These are phyloP conservation scores for Turritopsis dohrnii DNA, from an alignment of 30 jellyfish, hydroid and myxozoan genomes.

Conservation along the genomic window DNA sequence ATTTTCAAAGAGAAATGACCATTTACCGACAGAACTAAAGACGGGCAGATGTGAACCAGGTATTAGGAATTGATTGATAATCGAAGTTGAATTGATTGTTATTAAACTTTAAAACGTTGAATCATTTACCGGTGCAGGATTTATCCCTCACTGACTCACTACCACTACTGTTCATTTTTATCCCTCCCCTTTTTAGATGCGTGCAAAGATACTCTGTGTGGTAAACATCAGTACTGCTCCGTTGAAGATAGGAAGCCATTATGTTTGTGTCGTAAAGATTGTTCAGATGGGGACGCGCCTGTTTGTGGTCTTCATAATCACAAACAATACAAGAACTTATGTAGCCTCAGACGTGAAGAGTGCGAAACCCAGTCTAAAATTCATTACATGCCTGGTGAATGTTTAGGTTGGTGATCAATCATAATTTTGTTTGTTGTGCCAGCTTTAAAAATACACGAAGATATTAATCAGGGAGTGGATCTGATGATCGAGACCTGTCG, in stretches of 20 bases:
- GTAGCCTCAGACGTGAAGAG: conserved; percentile 49
- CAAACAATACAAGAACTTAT: conserved; percentile 43
- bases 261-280: conserved; percentile 56
- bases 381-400: conserved; percentile 44
- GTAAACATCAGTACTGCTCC: conserved; percentile 69
- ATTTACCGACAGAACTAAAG: conserved; percentile 20
- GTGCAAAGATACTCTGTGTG: conserved; percentile 49
- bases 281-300: conserved; percentile 38
- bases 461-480: no score
- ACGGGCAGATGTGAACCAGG: conserved; percentile 77
- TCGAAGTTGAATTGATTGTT: no score
- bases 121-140: no score
- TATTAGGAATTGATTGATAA: neutral
- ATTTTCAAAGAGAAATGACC: conserved; percentile 19
- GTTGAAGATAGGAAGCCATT: conserved; percentile 30
- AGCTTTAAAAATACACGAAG: neutral
- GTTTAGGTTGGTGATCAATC: conserved; percentile 23
- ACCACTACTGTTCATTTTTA: neutral
- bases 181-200: conserved; percentile 33
- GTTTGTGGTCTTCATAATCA: conserved; percentile 58
- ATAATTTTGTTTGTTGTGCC: neutral
- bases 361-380: conserved; percentile 50
- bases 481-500: no score
- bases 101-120: no score
- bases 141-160: neutral